phyloP scores from a whole-genome alignment of 2,113 vertebrate genomes.

The Psephotus haematonotus region DNA sequence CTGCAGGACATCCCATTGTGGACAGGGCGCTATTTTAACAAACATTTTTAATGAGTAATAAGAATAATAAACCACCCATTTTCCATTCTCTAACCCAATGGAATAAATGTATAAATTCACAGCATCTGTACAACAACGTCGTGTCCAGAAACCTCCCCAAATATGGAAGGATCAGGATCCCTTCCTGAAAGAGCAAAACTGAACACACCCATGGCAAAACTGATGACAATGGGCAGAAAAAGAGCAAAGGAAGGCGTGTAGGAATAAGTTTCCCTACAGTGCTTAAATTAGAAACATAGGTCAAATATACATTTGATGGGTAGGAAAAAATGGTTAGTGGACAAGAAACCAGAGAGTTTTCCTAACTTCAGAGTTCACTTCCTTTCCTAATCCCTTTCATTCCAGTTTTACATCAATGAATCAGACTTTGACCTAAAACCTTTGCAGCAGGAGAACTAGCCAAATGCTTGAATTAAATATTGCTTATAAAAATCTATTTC shows the following conservation, averaged over 20 bases:
- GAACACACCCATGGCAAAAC: constrained; percentile 12
- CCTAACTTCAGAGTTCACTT: background rate
- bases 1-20: background rate
- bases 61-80: constrained; percentile 28
- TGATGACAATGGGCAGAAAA: background rate
- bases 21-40: background rate
- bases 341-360: background rate
- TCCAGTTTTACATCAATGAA: constrained; percentile 21
- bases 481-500: constrained; percentile 39
- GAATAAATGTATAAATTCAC: constrained; percentile 19
- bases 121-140: background rate
- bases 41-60: constrained; percentile 28
- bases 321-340: background rate
- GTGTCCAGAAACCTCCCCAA: background rate
- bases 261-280: background rate
- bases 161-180: background rate
- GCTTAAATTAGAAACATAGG: constrained; percentile 42
- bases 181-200: background rate
- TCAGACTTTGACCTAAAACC: constrained; percentile 25
- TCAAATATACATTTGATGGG: constrained; percentile 12
- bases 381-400: background rate
- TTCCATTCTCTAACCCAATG: constrained; percentile 31
- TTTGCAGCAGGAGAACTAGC: constrained; percentile 17
- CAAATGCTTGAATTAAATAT: constrained; percentile 32
- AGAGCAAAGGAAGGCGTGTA: background rate